These are phyloP conservation scores for Silvanus unidentatus DNA, from an alignment of 2,888 invertebrate species.

Conservation along the genomic window DNA sequence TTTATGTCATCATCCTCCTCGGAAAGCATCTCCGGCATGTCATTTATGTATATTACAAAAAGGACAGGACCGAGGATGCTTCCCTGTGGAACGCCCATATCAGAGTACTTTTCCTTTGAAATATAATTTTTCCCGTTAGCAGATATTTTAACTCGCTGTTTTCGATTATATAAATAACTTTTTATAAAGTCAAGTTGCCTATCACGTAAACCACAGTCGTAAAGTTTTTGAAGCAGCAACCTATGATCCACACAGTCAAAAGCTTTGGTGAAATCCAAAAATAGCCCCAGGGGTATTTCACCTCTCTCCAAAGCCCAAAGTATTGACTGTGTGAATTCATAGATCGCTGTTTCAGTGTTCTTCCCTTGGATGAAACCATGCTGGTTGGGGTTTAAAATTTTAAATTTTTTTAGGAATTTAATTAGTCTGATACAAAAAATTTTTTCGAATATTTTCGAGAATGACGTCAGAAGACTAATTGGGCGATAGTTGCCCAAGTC, in stretches of 20 bases:
- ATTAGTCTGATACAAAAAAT: background rate
- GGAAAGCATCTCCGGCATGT: background rate
- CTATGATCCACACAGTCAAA: slow-evolving; percentile 4
- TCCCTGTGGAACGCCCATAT: background rate
- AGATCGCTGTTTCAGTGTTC: background rate
- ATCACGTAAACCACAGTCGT: background rate
- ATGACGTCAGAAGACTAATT: background rate
- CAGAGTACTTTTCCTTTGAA: background rate
- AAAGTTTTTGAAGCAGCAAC: background rate
- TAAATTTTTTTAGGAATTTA: no score
- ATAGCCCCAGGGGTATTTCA: background rate
- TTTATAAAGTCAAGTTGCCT: background rate
- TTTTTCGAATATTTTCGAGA: background rate
- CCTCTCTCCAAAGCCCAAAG: background rate
- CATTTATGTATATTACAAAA: background rate
- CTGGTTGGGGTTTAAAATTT: background rate
- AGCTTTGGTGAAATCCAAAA: slow-evolving; percentile 2
- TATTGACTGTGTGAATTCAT: background rate
- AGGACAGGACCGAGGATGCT: background rate
- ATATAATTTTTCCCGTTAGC: background rate
- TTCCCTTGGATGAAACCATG: slow-evolving; percentile 1
- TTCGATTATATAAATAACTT: background rate
- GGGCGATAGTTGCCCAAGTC: background rate
- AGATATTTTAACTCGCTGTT: background rate
- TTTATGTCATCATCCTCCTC: background rate